These are phyloP conservation scores for Enteromius viviparus DNA, from an alignment of 2,797 vertebrate species.

Conservation along the genomic window DNA sequence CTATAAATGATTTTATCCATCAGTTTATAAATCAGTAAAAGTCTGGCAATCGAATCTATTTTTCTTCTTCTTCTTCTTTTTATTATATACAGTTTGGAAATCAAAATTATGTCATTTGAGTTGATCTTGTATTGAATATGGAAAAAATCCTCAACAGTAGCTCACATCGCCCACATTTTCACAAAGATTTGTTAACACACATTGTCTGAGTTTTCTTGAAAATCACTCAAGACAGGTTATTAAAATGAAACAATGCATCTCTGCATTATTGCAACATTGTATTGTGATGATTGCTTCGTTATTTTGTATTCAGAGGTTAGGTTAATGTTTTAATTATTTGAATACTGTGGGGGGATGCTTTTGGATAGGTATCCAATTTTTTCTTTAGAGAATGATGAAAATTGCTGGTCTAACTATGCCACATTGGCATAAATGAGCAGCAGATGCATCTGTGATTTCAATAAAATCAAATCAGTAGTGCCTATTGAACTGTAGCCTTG, in stretches of 20 bases:
- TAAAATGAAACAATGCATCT: slow-evolving; percentile 4
- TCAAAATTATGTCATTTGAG: not conserved
- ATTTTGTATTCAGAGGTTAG: slow-evolving; percentile 6
- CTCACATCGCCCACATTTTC: slow-evolving; percentile 1
- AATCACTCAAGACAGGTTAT: not conserved
- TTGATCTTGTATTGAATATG: not conserved
- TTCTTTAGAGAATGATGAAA: slow-evolving; percentile 11
- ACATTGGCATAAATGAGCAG: slow-evolving; percentile 19
- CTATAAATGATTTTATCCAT: no score
- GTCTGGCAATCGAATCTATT: not conserved
- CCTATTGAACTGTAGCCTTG: slow-evolving; percentile 36
- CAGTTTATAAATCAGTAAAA: not conserved
- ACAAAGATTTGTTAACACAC: not conserved
- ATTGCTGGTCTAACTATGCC: slow-evolving; percentile 10
- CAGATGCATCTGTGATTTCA: slow-evolving; percentile 44
- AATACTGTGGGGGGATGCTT: not conserved
- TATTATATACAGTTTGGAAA: not conserved
- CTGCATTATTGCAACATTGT: not conserved
- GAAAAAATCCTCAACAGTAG: not conserved
- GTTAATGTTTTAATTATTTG: slow-evolving; percentile 18
- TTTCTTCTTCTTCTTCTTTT: not conserved
- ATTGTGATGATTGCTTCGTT: not conserved
- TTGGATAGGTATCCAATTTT: slow-evolving; percentile 7
- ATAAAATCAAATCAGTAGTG: slow-evolving; percentile 38
- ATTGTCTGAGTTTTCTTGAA: slow-evolving; percentile 2